Base-by-base conservation (phyloP, 1,140 invertebrate species). In the Pseudoatta argentina region DNA sequence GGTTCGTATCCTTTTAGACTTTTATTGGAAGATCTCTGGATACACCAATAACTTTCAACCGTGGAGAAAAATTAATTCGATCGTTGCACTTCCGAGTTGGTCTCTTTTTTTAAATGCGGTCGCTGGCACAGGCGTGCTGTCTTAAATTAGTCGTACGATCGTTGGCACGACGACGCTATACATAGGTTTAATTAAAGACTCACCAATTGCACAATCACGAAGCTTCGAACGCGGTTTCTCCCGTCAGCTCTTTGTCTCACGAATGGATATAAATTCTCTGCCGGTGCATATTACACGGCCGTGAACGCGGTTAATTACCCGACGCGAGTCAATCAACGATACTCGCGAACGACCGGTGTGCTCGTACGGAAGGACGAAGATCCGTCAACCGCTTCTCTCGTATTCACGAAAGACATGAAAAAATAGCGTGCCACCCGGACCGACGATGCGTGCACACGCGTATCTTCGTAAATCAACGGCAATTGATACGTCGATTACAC, bases 381-480 rank as follows among this genome's bases (percentile, higher is more conserved):
- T 34, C 18, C 12, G 7, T 21, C 59, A 24, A 16, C 24, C n/a
- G 59, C 18, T 18, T 44, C 53, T 53, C 48, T 39, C 24, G 44
- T n/a, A 48, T 53, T 24, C 61, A 3, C 16, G n/a, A n/a, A 71
- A 81, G 51, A 51, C 66, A 34, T 27, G 34, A 66, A 78, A 66
- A 78, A 78, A 59, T 78, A 48, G 76, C 39, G 61, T 64, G 75
- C 75, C 34, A 77, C 39, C 57, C 59, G 57, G 63, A n/a, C 8
- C 34, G 57, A 27, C 39, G 34, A 64, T 77, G 57, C 77, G 64
- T 57, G 66, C 66, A 24, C 78, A 57, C 66, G 34, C 78, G 59
- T 55, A 71, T 81, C 78, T 81, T 81, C 51, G 78, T 72, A 71
- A 81, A 81, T 81, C 78, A 81, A 81, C 78, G 66, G 78, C 78